Evolutionary conservation across 2,797 vertebrate genomes (phyloP), one percentile per base, ranked within the genome.

Genomic region (Eulemur rubriventer): DNA sequence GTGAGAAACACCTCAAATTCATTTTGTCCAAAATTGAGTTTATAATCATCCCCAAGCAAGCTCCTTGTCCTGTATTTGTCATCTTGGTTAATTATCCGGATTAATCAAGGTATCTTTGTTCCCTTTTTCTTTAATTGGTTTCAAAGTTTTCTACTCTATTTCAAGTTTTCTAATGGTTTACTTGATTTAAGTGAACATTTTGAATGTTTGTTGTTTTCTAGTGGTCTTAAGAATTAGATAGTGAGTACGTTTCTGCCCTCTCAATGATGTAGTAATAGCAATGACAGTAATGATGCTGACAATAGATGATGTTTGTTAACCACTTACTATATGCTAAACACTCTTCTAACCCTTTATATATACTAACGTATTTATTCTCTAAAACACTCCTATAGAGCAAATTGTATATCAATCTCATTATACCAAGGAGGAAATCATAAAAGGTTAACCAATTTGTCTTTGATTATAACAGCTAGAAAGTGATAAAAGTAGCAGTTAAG

Each of bases 221-320:
- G 67, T 30, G 43, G 18, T 93, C 30, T 93, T 91, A 84, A 93
- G n/a, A 89, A 93, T 96, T 92, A 85, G 81, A 89, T 38, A 83
- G 55, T 63, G 69, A 87, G 72, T 87, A 46, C 41, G 28, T 78
- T 84, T 91, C 57, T 83, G 10, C 28, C 61, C 22, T 78, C 30
- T 89, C 52, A 61, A 57, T 73, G 46, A 72, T 22, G n/a, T 50
- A 89, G 38, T 79, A 83, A 70, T n/a, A 65, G 24, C 55, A 46
- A 35, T 30, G 41, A 28, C 55, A 46, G 50, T 88, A 52, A 59
- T 50, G 17, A 85, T 50, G 72, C 26, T 89, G 67, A 55, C 65
- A 46, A 67, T 20, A 88, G 41, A 20, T 38, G 33, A 63, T 81
- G 41, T 85, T 91, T 88, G n/a, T 91, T 89, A 72, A 76, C 22